phyloP scores from a whole-genome alignment of 2,113 vertebrate genomes.

The mouse (Mus musculus) region DNA sequence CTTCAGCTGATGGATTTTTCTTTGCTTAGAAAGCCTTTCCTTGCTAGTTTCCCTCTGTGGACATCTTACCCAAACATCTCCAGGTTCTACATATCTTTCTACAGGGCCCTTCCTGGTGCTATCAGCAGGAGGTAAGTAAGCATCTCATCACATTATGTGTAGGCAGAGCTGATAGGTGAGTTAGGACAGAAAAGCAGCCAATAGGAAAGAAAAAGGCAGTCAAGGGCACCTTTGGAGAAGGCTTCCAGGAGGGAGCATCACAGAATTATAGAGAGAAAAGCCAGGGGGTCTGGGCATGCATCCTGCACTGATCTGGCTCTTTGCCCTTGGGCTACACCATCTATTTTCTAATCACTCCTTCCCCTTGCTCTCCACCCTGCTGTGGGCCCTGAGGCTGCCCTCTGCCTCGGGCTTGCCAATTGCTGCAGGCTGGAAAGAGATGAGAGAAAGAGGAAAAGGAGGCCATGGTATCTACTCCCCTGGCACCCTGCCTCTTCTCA shows the following conservation, averaged over 20 bases:
- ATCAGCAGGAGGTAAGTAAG: constrained; percentile 41
- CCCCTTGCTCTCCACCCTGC: not conserved
- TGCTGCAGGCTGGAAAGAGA: not conserved
- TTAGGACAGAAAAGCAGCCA: not conserved
- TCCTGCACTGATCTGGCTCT: not conserved
- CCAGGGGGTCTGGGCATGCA: not conserved
- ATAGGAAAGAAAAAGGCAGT: not conserved
- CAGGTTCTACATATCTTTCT: not conserved
- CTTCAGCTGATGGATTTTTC: not conserved
- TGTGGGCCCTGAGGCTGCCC: constrained; percentile 1
- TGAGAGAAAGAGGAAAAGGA: not conserved
- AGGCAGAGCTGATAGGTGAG: not conserved
- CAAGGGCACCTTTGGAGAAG: constrained; percentile 26
- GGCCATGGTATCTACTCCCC: not conserved
- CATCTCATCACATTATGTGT: not conserved
- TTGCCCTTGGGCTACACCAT: not conserved
- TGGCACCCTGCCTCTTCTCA: constrained; percentile 11
- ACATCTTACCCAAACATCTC: not conserved
- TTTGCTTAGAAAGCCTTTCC: not conserved
- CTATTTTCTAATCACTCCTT: not conserved
- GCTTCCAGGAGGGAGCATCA: not conserved
- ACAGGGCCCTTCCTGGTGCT: not conserved
- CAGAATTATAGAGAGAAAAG: not conserved
- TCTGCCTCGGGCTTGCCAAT: not conserved
- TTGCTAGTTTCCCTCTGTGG: not conserved